Base-by-base conservation (phyloP, 2,113 vertebrate species). In the Gorsachius goisagi region DNA sequence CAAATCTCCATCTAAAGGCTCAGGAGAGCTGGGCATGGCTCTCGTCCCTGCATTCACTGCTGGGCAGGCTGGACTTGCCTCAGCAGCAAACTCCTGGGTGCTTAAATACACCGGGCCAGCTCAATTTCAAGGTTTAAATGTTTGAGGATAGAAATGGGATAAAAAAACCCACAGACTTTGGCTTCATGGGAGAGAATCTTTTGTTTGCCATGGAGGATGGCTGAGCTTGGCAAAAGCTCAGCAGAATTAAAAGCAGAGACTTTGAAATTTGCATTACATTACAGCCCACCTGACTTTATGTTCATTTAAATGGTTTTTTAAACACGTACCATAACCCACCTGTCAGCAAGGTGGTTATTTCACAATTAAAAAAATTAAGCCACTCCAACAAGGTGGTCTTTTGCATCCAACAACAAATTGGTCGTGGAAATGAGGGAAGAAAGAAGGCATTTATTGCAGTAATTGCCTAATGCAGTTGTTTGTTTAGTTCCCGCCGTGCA, bases 391-490 rank as follows among this genome's bases (percentile, higher is more conserved):
- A 83, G 68, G 76, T 89, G 81, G 59, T 95, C 76, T 79, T 95
- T 91, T 83, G 50, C 60, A 30, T 86, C 72, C 30, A 72, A 63
- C 44, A 72, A 74, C 63, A 85, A 91, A 89, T 73, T 77, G 64
- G 35, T 68, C 55, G 45, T 75, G 90, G 80, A 88, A 92, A 74
- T 20, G 45, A 72, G 32, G 32, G 83, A 92, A 89, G 64, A 92
- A 93, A 91, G 63, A 49, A 89, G 80, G 78, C 72, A 67, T 85
- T 96, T 94, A 93, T 71, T 87, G 56, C 39, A n/a, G 53, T 92
- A 91, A 95, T 94, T 93, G 92, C 84, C 37, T 88, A 79, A 90
- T 88, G 67, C 63, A 66, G 85, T 93, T 93, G 89, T 92, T 97
- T 96, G 33, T 89, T 95, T 84, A 66, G 88, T 79, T 96, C 86